Evolutionary conservation across 2,113 vertebrate species (phyloP), one percentile per base, ranked within the genome.

Genomic region (Dolichotis patagonum): DNA sequence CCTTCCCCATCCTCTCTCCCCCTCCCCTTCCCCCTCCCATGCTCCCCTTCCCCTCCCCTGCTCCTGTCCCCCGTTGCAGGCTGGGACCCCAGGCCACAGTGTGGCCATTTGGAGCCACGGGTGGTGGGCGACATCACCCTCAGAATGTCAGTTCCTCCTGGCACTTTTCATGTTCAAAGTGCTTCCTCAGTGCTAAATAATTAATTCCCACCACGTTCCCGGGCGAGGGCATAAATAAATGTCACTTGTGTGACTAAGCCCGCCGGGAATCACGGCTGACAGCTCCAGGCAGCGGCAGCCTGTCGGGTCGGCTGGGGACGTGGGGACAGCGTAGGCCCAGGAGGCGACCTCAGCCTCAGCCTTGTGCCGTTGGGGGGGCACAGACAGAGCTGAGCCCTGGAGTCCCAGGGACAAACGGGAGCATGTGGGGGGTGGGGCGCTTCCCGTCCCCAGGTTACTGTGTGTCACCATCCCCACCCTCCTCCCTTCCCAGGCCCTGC

Each of bases 201-300:
- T 97, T 94, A 97, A 98, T 98, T 97, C 96, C 94, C 17, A 0
- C 95, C 94, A 89, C 26, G 80, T 84, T 96, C 80, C 88, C 0
- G 22, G 56, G 94, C 11, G 32, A 96, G 90, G 91, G 96, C 95
- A 96, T 93, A 96, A 95, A 96, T 96, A 97, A 97, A 97, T 97
- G 97, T 96, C 85, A 95, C 85, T 86, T 35, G 89, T 89, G 26
- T 28, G 94, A 93, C 93, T 26, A 49, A 93, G 95, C 90, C 85
- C 0, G 9, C 0, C 0, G 84, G 93, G 87, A 86, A 13, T n/a
- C 10, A 2, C 67, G 85, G 96, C 96, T 73, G 96, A 85, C 91
- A 90, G 95, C 73, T 83, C 43, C 32, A 1, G 87, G 81, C 2
- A 1, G 43, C 81, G 11, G 26, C 71, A 63, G 26, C 67, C 32